Base-by-base conservation (phyloP, 2,888 invertebrate genomes). In the Nezara viridula region DNA sequence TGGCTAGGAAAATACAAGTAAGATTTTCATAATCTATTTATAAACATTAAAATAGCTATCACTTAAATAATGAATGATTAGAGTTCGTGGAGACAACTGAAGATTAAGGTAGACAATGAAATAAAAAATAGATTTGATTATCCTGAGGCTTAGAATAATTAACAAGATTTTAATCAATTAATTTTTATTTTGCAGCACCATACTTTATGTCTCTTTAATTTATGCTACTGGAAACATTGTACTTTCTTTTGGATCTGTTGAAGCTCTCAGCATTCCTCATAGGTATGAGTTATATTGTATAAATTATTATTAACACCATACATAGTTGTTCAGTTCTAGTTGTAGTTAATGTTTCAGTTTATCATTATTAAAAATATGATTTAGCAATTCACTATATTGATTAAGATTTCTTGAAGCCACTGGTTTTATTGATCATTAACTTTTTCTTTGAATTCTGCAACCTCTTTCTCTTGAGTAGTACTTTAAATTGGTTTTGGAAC, bases 1-100 rank as follows among this genome's bases (percentile, higher is more conserved):
- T 96, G 95, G 94, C 94, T 98, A 85, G 99, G 99, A 88, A 97
- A 98, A 93, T 99, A 97, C 93, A 96, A 94, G 94, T 95, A 93
- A 91, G 91, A 88, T 89, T 60, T 32, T 89, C 10, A 86, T n/a
- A 21, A 47, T n/a, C 47, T 24, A n/a, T 10, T 24, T 21, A 85
- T 47, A 47, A 85, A 47, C 16, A 49, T 85, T 27, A n/a, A 47
- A 85, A 12, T 2, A 40, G 19, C 5, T n/a, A n/a, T n/a, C n/a
- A 55, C n/a, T 55, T 55, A 55, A 55, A 55, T n/a, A n/a, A n/a
- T 37, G 0, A 66, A 27, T 24, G 2, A 88, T 32, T 32, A 60
- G 27, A 16, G 27, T 32, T 16, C 32, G 14, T 4, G 27, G 16
- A 60, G 4, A 60, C 16, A 60, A 60, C 2, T 16, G 6, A 3